Percentiles rank a stretch among this genome's conserved stretches.
These are phyloP conservation scores for Cheilosia soror DNA, from an alignment of 2,888 invertebrate species.

Conservation along the genomic window DNA sequence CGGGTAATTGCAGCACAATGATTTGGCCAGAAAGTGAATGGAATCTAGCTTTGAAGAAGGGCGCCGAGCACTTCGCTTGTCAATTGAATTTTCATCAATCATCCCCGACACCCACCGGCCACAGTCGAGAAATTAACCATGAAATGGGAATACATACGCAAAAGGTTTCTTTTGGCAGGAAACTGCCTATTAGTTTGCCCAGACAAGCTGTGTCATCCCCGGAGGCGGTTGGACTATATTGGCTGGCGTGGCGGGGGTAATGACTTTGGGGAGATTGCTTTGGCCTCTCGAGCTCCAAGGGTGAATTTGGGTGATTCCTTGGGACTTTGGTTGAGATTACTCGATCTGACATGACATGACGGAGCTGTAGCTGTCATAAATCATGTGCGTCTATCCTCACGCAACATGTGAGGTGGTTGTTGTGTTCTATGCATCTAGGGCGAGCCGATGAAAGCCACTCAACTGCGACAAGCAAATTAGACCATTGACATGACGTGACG, in stretches of 20 bases:
- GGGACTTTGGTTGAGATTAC: conserved; percentile 66
- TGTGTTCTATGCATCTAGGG: neutral
- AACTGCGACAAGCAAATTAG: conserved; percentile 47
- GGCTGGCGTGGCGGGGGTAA: conserved; percentile 41
- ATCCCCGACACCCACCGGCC: conserved; percentile 33
- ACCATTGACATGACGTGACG: conserved; percentile 51
- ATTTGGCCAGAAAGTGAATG: conserved; percentile 66
- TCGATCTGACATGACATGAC: conserved; percentile 69
- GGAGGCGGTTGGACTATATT: conserved; percentile 16
- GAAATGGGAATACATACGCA: conserved; percentile 58
- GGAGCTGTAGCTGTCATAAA: conserved; percentile 66
- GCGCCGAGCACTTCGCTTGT: conserved; percentile 66
- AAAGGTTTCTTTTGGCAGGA: conserved; percentile 35
- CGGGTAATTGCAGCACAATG: conserved; percentile 67
- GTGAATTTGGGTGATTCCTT: conserved; percentile 47
- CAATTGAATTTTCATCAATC: conserved; percentile 72
- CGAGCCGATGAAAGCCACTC: conserved; percentile 47
- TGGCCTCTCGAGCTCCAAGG: conserved; percentile 38
- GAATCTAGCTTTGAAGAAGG: conserved; percentile 24
- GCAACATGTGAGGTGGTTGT: conserved; percentile 62
- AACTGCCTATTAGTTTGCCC: conserved; percentile 61
- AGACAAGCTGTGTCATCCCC: conserved; percentile 64
- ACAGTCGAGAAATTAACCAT: conserved; percentile 68
- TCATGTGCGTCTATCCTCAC: conserved; percentile 43
- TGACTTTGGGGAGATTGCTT: conserved; percentile 71